Base-by-base conservation (phyloP, 1,140 invertebrate species). In the Bombyx mori region DNA sequence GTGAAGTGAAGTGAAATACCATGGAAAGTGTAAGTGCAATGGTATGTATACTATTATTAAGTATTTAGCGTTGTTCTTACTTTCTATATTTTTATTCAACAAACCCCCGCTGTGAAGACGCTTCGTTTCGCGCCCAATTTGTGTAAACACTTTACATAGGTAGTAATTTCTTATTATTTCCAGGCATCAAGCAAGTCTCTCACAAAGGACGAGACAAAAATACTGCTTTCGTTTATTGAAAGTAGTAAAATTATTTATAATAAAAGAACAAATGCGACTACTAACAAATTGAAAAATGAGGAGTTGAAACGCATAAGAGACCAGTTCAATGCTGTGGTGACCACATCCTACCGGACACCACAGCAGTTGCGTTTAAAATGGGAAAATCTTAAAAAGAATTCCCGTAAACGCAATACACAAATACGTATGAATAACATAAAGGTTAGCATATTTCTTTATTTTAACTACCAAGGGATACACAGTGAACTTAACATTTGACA, bases 11-110 rank as follows among this genome's bases (percentile, higher is more conserved):
- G 26, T 35, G 26, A 35, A 35, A 35, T 35, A 35, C 56, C 8
- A 63, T 35, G 26, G 26, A 56, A 59, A 69, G 61, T 62, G 63
- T 0, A 63, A 47, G 51, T 66, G 63, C 18, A 35, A 61, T 66
- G 63, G 68, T 1, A 65, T 63, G 0, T 71, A 71, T 8, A 71
- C 63, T 10, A 71, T 68, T 6, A 45, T 68, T 22, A 5, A 46
- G 60, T 0, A 61, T 71, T 45, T 61, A 71, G 7, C 63, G 62
- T 18, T 0, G 62, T 66, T 61, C 62, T 68, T 44, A 65, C 66
- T 2, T 63, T 62, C 3, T 58, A 71, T 60, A 68, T 65, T 35
- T 18, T 18, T 18, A 18, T 18, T 18, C 12, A 18, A 18, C 12
- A 18, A 18, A 18, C 12, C 12, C 12, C 12, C 12, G 12, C 12